phyloP scores from a whole-genome alignment of 35 echinoderm and acorn worm species.

The Diadema setosum region DNA sequence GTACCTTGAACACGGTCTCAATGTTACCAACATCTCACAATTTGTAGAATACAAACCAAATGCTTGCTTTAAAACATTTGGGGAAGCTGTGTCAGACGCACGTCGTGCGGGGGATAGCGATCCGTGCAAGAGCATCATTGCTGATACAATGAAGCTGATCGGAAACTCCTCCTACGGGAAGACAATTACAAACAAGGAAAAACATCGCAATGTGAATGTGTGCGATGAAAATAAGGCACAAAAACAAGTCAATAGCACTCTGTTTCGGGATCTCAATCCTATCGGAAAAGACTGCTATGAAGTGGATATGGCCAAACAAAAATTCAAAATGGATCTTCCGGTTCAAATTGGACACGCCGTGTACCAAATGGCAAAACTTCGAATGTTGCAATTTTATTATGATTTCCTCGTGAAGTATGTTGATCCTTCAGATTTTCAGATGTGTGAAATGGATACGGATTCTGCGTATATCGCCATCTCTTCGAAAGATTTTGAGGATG shows the following conservation, averaged over 20 bases:
- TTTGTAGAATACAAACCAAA: neutral
- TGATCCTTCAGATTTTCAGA: constrained; percentile 43
- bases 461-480: constrained; percentile 68
- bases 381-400: constrained; percentile 66
- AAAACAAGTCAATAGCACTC: neutral
- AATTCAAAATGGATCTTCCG: constrained; percentile 42
- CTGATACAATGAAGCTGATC: constrained; percentile 63
- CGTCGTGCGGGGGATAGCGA: constrained; percentile 1
- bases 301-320: constrained; percentile 20
- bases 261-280: constrained; percentile 24
- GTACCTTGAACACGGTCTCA: constrained; percentile 21
- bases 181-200: constrained; percentile 49
- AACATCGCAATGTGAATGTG: constrained; percentile 23
- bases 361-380: constrained; percentile 42
- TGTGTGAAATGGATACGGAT: constrained; percentile 73
- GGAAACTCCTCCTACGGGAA: constrained; percentile 62
- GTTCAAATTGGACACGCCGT: constrained; percentile 39
- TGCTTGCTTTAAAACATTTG: constrained; percentile 28
- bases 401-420: constrained; percentile 48
- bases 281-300: constrained; percentile 22
- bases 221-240: neutral
- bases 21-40: constrained; percentile 20
- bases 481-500: neutral
- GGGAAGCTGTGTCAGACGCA: constrained; percentile 19
- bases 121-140: constrained; percentile 16